Percentiles rank a stretch among this genome's conserved stretches.
phyloP scores from a whole-genome alignment of 2,113 vertebrate species.

The Tricholaema leucomelas region DNA sequence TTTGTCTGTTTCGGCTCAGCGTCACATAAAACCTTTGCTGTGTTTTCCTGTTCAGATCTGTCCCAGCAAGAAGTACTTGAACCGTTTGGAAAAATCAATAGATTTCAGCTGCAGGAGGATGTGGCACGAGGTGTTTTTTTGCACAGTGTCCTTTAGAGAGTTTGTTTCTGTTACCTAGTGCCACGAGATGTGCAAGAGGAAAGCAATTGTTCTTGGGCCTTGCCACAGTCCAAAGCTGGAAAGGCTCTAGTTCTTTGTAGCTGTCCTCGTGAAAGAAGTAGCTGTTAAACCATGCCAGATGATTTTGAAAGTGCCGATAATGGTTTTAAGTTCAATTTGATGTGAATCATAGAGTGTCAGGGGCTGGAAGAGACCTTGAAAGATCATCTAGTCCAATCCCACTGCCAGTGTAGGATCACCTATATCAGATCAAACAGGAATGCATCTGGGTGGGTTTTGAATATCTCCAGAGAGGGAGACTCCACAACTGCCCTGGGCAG shows the following conservation, averaged over 20 bases:
- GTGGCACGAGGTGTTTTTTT: not conserved
- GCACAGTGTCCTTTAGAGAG: not conserved
- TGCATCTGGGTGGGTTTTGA: too few relatives aligned
- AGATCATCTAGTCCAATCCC: too few relatives aligned
- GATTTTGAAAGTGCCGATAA: not conserved
- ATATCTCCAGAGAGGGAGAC: too few relatives aligned
- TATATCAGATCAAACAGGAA: too few relatives aligned
- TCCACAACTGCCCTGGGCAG: too few relatives aligned
- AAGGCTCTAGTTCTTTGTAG: not conserved
- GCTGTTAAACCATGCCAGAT: not conserved
- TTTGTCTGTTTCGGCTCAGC: not conserved
- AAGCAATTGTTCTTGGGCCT: not conserved
- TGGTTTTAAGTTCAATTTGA: not conserved
- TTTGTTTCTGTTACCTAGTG: not conserved
- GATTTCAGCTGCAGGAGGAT: not conserved
- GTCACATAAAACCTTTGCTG: not conserved
- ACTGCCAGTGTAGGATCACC: too few relatives aligned
- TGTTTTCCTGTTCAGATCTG: not conserved
- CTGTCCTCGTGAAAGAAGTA: not conserved
- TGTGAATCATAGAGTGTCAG: not conserved
- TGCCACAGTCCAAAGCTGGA: not conserved
- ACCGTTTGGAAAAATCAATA: not conserved
- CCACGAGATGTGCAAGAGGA: not conserved
- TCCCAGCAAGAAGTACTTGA: not conserved
- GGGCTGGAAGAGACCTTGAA: too few relatives aligned